Evolutionary conservation across 2,797 vertebrate genomes (phyloP), one percentile per base, ranked within the genome.

Genomic region (Chiroxiphia lanceolata): DNA sequence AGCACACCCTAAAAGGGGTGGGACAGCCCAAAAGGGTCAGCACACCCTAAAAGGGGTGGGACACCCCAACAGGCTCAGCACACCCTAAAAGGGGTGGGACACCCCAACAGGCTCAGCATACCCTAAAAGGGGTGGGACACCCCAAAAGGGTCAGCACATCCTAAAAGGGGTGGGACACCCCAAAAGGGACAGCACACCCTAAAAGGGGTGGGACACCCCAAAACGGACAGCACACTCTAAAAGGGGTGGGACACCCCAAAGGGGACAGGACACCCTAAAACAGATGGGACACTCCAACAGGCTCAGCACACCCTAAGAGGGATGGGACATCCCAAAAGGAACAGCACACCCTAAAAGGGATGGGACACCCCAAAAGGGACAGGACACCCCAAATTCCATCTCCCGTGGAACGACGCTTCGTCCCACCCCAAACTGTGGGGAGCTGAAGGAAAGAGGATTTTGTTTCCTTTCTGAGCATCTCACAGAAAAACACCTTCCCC

Each of bases 391-490:
- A 1, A 15, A 21, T 29, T 16, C 56, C 45, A 5, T 19, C 29
- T 21, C 1, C 5, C 8, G 0, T 13, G 47, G 26, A n/a, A 42
- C 0, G 5, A 45, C 2, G 1, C 34, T 22, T 21, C 13, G 7
- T 38, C n/a, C 11, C 26, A 7, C 21, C 36, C 1, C 6, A 2
- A 5, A 3, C 5, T 0, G 13, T 3, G 51, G 65, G 1, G 11
- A 45, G 9, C 23, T 7, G 68, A 2, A 27, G 33, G 27, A 9
- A 75, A n/a, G 27, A 42, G 53, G 50, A 57, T 42, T 83, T 50
- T 60, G 44, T 21, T 76, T 78, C 6, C 25, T 80, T 29, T 29
- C n/a, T 25, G 12, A 71, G 38, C 25, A 68, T 42, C 59, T 26
- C 42, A 0, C 0, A 1, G 83, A 31, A 68, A 65, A 78, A 29